Evolutionary conservation across 2,797 vertebrate species (phyloP), one percentile per base, ranked within the genome.

Genomic region (Hyperoplus lanceolatus): DNA sequence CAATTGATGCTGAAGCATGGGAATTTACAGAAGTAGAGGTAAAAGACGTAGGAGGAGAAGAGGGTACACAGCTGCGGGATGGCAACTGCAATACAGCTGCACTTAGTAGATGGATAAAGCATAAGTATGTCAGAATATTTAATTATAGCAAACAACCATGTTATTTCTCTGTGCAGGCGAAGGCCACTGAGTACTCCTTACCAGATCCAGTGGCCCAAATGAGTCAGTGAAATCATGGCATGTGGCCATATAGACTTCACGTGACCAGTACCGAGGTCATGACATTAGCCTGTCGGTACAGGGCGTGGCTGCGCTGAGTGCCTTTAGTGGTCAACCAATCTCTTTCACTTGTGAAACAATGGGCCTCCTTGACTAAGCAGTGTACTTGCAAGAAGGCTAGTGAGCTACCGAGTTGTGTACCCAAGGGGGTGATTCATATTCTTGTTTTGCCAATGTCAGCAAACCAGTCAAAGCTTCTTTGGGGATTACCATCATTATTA

Each of bases 391-490:
- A 63, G 77, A 78, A 16, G 73, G 63, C 75, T 68, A 21, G 48
- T 43, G 75, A 73, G 49, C 79, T 55, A 38, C 73, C 56, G 63
- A 21, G 16, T 18, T 18, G 43, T 74, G 42, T 45, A 73, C 66
- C 63, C 54, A 53, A 81, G 51, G 61, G 66, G 68, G 75, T 78
- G 78, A 84, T 81, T 90, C 82, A 85, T 56, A 77, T 76, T 78
- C 69, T 62, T 53, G 66, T 80, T 89, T 85, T 84, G 63, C 66
- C 58, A 61, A 77, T 86, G 84, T 94, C 92, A 92, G 93, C 92
- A 87, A 87, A 89, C 55, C 61, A 70, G 60, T 61, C 73, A 87
- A 93, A 94, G 86, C 90, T 73, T 89, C 90, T 93, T 93, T 90
- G 61, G 48, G 82, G 92, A 93, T 93, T 92, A 93, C 76, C 72